Base-by-base conservation (phyloP, 2,797 vertebrate genomes). In the Schizopygopsis malacanthus region DNA sequence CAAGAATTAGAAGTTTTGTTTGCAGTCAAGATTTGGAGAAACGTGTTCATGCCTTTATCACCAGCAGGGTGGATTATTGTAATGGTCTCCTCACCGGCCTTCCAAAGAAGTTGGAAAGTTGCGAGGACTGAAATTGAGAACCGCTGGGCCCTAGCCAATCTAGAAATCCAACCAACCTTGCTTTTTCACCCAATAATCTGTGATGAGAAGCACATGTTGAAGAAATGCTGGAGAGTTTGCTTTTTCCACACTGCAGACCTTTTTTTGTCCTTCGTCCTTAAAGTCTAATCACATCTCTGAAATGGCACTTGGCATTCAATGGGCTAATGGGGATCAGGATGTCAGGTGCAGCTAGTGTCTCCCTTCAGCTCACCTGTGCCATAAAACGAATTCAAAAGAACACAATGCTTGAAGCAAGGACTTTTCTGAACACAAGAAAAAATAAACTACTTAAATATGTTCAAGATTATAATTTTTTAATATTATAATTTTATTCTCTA, bases 111-210 rank as follows among this genome's bases (percentile, higher is more conserved):
- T 28, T 28, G 28, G 28, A 28, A 28, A 28, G 28, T 28, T 28
- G 28, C 28, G 28, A 28, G 28, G 28, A 28, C 28, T 28, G 28
- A 1, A 28, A 28, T 28, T 28, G 28, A 28, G 28, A 28, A 28
- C 28, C 28, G 28, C 28, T 28, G 28, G 28, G 28, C 28, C 80
- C 71, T n/a, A 63, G 75, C 79, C 86, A 85, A 83, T 87, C 82
- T 87, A 71, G 85, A 87, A 87, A 87, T 90, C 76, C 72, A 90
- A 86, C 88, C 87, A 88, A 86, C 67, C 85, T 87, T 83, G 41
- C 13, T 89, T 71, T 79, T 78, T 85, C 71, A 88, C 77, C 83
- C 33, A 85, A 88, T 92, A 90, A 89, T 86, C 79, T 79, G 52
- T 85, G 80, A 79, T 85, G 59, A 86, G 50, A 63, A 67, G 56